Conservation (phyloP, 2,797 vertebrate species). For the Cossypha polioptera region DNA sequence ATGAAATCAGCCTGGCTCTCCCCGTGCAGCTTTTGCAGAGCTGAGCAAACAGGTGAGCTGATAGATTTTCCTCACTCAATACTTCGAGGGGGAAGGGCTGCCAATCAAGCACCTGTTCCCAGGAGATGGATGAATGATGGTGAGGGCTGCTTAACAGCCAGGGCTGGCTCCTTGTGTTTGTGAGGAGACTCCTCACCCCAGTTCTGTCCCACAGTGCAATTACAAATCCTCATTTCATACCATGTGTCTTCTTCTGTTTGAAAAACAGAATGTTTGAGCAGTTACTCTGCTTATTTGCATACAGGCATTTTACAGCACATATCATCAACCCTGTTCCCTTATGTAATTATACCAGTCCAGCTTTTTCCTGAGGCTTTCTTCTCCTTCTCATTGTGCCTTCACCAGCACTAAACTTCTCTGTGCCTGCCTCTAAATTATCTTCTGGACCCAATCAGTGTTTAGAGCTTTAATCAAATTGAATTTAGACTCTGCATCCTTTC, state of each 20-base stretch:
- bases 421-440: background rate
- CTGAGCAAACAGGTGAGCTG: background rate
- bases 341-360: background rate
- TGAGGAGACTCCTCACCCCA: background rate
- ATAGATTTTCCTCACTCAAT: background rate
- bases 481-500: background rate
- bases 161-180: background rate
- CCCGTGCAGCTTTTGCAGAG: background rate
- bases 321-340: background rate
- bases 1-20: background rate
- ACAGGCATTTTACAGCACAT: background rate
- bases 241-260: background rate
- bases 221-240: background rate
- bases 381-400: background rate
- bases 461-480: constrained; percentile 28
- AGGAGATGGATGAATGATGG: background rate
- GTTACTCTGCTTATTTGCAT: background rate
- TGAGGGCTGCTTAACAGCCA: background rate
- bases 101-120: background rate
- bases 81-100: background rate
- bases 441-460: background rate
- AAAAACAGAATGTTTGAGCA: background rate
- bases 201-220: background rate
- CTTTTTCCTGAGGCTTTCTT: background rate
- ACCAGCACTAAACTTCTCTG: background rate